Conservation (phyloP, 2,888 invertebrate genomes). For the Noctua janthina region DNA sequence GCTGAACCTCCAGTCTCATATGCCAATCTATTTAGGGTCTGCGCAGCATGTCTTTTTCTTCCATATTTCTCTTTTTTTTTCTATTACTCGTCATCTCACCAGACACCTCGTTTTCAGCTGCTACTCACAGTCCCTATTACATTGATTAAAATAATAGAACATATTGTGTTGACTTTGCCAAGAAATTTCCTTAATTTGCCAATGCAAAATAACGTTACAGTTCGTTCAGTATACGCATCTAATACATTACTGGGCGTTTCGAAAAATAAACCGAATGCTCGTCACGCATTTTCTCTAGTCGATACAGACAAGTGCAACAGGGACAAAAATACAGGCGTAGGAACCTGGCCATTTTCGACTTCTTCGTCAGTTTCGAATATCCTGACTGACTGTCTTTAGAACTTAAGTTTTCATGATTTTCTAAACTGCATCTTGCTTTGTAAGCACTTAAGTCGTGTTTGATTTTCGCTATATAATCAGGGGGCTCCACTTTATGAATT, state of each 20-base stretch:
- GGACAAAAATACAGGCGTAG: constrained; percentile 86
- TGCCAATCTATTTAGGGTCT: background rate
- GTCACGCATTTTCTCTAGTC: constrained; percentile 81
- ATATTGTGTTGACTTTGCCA: constrained; percentile 19
- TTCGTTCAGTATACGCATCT: constrained; percentile 15
- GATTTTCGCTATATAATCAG: constrained; percentile 29
- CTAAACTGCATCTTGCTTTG: constrained; percentile 66
- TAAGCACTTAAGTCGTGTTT: constrained; percentile 52
- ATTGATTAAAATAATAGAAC: constrained; percentile 16
- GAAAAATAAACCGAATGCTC: constrained; percentile 66
- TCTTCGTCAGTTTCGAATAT: constrained; percentile 73
- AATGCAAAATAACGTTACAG: constrained; percentile 42
- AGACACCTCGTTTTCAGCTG: background rate
- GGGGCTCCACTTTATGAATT: constrained; percentile 58
- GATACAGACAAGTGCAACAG: constrained; percentile 85
- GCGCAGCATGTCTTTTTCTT: background rate
- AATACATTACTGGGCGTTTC: constrained; percentile 50
- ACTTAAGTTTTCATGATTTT: constrained; percentile 60
- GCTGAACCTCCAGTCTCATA: background rate
- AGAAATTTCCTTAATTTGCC: constrained; percentile 32
- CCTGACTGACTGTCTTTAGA: constrained; percentile 72
- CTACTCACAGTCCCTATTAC: background rate
- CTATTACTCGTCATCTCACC: background rate
- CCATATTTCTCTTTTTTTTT: background rate
- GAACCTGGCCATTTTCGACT: constrained; percentile 84